These are phyloP conservation scores for Antheraea mylitta DNA, from an alignment of 1,140 invertebrate species.

Conservation along the genomic window DNA sequence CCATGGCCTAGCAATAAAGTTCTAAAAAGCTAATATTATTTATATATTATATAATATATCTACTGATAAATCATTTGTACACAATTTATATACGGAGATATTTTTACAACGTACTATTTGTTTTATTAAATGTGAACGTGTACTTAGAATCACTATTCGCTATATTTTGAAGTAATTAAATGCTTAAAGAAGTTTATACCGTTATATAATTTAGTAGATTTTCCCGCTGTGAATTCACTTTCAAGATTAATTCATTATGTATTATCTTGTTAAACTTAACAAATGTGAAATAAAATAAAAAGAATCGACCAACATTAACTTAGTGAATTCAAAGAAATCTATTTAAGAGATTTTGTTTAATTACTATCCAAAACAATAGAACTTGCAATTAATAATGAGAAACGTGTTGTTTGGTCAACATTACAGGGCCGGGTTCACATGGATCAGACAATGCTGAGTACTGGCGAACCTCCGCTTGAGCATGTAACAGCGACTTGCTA, in stretches of 20 bases:
- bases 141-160: not conserved
- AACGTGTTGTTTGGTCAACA: conserved; percentile 46
- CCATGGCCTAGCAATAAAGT: too few relatives aligned
- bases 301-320: conserved; percentile 28
- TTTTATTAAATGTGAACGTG: not conserved
- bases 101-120: too few relatives aligned
- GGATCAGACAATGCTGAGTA: conserved; percentile 11
- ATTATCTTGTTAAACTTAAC: conserved; percentile 5
- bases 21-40: too few relatives aligned
- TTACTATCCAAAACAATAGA: conserved; percentile 61
- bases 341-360: conserved; percentile 57
- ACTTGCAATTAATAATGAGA: conserved; percentile 69
- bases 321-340: conserved; percentile 62
- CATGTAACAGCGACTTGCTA: conserved; percentile 15
- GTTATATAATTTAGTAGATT: not conserved
- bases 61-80: too few relatives aligned
- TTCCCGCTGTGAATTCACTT: not conserved
- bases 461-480: conserved; percentile 8
- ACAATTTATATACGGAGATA: too few relatives aligned
- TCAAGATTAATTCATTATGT: not conserved
- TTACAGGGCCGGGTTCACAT: conserved; percentile 39
- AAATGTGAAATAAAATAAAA: conserved; percentile 17
- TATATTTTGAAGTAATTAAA: not conserved
- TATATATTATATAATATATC: too few relatives aligned
- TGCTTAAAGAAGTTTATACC: not conserved